Evolutionary conservation across 1,140 invertebrate genomes (phyloP), one percentile per base, ranked within the genome.

Genomic region (Holotrichia oblita): DNA sequence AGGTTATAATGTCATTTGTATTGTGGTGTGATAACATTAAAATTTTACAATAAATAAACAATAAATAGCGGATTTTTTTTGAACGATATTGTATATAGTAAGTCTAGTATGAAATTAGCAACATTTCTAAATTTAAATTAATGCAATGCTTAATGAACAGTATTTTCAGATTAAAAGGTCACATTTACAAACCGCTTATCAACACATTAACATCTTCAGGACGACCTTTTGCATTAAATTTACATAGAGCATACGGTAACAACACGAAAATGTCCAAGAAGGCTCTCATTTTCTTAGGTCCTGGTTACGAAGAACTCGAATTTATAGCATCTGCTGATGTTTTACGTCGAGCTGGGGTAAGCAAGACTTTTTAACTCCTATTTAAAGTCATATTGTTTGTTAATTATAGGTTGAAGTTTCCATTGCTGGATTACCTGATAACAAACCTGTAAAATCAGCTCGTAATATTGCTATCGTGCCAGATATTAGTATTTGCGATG

Each of bases 291-390:
- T 89, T 98, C 72, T 85, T 98, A 41, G 93, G 96, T 2, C 91
- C 94, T 81, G 97, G 97, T 0, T 91, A 94, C 20, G 97, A 99
- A 88, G 97, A 99, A 89, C 99, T 99, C 93, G 98, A 99, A 90
- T 92, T 96, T 61, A 93, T 97, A 8, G 96, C 98, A 76, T 92
- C 96, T 6, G 93, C 93, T 27, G 98, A 99, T 87, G 92, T 99
- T 78, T 87, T 99, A 20, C 90, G 97, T 6, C 90, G 98, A 82
- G 97, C 93, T 12, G 96, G 94, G 61, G 97, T 99, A 91, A 89
- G 90, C 87, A 61, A 12, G 73, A 22, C n/a, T 8, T 40, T 27
- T 27, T 55, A 55, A 61, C 6, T 41, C 69, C 12, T 44, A 73
- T 40, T 78, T 40, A 42, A 22, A 24, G 34, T 61, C 74, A 6